Evolutionary conservation across 2,113 vertebrate species (phyloP).

Genomic region (Apeltes quadracus): DNA sequence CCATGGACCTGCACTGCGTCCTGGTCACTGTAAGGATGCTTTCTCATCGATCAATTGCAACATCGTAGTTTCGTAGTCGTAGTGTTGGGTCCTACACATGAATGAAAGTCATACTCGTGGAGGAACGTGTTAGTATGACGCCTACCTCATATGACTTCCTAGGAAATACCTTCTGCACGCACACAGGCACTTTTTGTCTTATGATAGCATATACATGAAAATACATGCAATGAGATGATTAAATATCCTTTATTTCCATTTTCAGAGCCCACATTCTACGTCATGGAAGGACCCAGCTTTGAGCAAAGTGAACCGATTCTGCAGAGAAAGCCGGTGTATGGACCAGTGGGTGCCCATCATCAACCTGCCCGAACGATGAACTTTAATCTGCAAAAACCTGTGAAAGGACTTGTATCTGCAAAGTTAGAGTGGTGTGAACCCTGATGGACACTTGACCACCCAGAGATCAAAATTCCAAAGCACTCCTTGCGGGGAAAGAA

Average conservation of each 20-base stretch:
- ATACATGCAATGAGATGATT: neutral
- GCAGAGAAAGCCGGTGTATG: constrained; percentile 93
- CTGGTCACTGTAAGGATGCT: constrained; percentile 88
- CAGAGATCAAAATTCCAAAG: constrained; percentile 68
- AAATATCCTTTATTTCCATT: constrained; percentile 17
- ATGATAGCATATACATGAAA: neutral
- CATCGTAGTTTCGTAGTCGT: too few species aligned
- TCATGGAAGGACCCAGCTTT: constrained; percentile 93
- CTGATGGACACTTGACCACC: constrained; percentile 62
- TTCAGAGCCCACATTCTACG: constrained; percentile 89
- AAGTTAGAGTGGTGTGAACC: constrained; percentile 52
- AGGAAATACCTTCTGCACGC: constrained; percentile 21
- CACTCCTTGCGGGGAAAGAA: constrained; percentile 41
- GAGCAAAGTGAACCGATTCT: constrained; percentile 93
- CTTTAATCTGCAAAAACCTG: neutral
- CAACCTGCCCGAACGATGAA: constrained; percentile 95
- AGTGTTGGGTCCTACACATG: neutral
- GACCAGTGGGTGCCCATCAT: constrained; percentile 98
- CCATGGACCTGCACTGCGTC: constrained; percentile 93
- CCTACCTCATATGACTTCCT: constrained; percentile 50
- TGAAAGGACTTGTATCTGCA: constrained; percentile 57
- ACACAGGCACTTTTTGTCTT: neutral
- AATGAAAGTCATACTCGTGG: constrained; percentile 33
- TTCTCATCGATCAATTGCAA: neutral
- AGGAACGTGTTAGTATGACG: constrained; percentile 35